Conservation (phyloP, 92 coral and sea anemone genomes). For the Galaxea fascicularis region DNA sequence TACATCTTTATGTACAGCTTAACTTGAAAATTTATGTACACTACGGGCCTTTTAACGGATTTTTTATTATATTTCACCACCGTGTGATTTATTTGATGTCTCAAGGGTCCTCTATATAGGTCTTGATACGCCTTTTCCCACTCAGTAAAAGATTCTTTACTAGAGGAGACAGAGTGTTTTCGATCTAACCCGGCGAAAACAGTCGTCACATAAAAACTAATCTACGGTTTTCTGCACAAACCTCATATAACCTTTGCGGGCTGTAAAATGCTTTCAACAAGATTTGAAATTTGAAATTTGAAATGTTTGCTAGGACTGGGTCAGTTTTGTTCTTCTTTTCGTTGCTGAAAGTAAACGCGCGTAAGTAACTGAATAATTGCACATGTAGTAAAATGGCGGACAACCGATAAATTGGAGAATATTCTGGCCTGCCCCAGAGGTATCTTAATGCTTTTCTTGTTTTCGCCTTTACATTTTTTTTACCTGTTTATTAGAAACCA, state of each 20-base stretch:
- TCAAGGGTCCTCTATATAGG: background rate
- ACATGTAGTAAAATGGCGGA: background rate
- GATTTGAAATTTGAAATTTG: background rate
- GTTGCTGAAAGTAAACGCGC: no score
- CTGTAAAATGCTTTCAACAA: background rate
- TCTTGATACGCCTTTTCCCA: conserved; percentile 11
- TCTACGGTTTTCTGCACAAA: background rate
- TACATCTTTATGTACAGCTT: background rate
- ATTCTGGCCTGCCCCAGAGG: background rate
- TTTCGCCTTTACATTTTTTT: background rate
- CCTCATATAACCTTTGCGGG: background rate
- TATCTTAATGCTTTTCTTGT: background rate
- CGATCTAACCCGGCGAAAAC: background rate
- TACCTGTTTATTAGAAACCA: background rate
- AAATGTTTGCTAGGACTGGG: no score
- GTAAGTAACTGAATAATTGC: background rate
- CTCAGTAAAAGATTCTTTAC: background rate
- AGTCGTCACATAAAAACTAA: no score
- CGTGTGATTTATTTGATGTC: background rate
- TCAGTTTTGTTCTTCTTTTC: no score
- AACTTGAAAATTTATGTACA: background rate
- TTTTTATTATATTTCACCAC: background rate
- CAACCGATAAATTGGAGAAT: background rate
- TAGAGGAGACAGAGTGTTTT: background rate
- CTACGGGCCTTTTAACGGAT: background rate